Percentiles rank a stretch among this genome's conserved stretches.
phyloP scores from a whole-genome alignment of 1,140 invertebrate species.

The silkworm (Bombyx mori) region DNA sequence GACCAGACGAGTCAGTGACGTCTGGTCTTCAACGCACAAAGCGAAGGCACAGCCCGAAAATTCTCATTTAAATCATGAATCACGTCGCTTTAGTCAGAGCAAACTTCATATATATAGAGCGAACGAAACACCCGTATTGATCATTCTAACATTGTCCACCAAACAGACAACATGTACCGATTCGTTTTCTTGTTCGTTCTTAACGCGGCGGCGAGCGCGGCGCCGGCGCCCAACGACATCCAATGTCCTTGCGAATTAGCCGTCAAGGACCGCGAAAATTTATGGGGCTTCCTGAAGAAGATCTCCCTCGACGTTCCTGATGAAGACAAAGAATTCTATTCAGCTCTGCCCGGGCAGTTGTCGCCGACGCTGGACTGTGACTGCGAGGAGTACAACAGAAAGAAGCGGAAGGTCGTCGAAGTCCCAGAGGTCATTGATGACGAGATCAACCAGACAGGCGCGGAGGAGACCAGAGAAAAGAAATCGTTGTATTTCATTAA shows the following conservation, averaged over 20 bases:
- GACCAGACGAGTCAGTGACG: no score
- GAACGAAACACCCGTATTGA: conserved; percentile 4
- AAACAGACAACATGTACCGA: neutral
- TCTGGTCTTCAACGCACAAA: no score
- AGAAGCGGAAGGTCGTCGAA: conserved; percentile 19
- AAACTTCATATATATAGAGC: no score
- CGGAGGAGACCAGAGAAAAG: no score
- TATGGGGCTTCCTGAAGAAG: conserved; percentile 23
- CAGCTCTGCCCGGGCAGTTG: conserved; percentile 26
- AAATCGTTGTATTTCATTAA: no score
- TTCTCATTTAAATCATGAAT: no score
- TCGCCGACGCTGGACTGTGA: conserved; percentile 24
- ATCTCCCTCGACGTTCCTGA: conserved; percentile 11
- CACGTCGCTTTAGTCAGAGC: no score
- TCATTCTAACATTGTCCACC: conserved; percentile 9
- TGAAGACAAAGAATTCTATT: conserved; percentile 4
- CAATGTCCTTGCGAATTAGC: conserved; percentile 19
- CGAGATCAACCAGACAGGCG: no score
- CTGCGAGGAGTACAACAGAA: conserved; percentile 27
- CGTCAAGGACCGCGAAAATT: conserved; percentile 9
- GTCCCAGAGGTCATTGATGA: no score
- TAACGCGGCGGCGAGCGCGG: no score
- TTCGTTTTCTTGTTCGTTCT: no score
- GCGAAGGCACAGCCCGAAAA: no score
- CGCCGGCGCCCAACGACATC: conserved; percentile 7